phyloP scores from a whole-genome alignment of 1,140 invertebrate species.

The Drosophila tropicalis region DNA sequence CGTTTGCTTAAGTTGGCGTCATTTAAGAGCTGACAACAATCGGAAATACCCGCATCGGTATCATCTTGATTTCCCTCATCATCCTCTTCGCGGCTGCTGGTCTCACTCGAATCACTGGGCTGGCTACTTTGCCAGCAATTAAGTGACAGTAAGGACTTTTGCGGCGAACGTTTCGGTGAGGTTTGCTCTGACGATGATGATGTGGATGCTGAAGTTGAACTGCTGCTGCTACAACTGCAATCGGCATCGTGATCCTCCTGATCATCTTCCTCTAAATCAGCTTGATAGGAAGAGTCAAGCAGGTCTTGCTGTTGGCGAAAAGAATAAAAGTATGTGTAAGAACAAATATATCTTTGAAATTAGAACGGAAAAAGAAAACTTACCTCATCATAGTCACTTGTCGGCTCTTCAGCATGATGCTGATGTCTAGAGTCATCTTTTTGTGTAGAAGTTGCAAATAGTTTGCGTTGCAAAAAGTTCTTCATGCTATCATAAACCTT shows the following conservation, averaged over 20 bases:
- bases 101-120: conserved; percentile 52
- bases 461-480: conserved; percentile 75
- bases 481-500: conserved; percentile 81
- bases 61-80: conserved; percentile 39
- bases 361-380: conserved; percentile 22
- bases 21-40: conserved; percentile 71
- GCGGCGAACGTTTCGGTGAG: conserved; percentile 64
- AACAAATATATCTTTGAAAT: not conserved
- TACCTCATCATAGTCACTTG: conserved; percentile 80
- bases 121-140: conserved; percentile 79
- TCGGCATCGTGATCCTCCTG: conserved; percentile 59
- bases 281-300: conserved; percentile 78
- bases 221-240: conserved; percentile 61
- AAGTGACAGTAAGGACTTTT: conserved; percentile 73
- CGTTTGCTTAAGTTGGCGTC: conserved; percentile 48
- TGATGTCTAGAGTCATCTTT: conserved; percentile 35
- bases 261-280: conserved; percentile 73
- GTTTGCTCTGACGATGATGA: conserved; percentile 25
- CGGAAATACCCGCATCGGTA: conserved; percentile 72
- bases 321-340: not conserved
- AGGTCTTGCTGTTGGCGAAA: conserved; percentile 60
- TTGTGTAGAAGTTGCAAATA: conserved; percentile 66
- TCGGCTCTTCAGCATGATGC: conserved; percentile 49
- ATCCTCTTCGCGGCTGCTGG: conserved; percentile 52
- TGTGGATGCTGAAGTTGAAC: conserved; percentile 23